A percentile compares a stretch with the other conserved stretches of the same genome.
These are phyloP conservation scores for Hermaeophaga mercurialis DNA, from an alignment of 2,888 invertebrate genomes.

Conservation along the genomic window DNA sequence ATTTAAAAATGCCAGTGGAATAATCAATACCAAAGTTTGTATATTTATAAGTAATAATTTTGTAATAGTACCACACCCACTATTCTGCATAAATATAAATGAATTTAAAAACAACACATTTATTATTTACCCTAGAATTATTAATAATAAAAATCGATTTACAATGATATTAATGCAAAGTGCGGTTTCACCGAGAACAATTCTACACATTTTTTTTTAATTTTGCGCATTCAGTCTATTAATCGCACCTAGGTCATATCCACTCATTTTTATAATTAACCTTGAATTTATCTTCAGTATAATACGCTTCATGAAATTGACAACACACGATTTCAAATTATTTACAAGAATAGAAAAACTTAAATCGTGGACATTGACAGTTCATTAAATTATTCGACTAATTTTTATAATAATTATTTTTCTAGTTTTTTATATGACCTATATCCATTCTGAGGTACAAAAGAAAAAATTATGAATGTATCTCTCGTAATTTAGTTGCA, in stretches of 20 bases:
- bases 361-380: no score
- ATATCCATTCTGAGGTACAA: no score
- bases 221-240: slow-evolving; percentile 17
- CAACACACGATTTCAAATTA: neutral
- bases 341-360: no score
- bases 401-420: no score
- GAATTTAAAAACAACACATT: neutral
- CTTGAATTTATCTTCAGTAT: slow-evolving; percentile 13
- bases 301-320: slow-evolving; percentile 11
- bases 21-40: no score
- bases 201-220: slow-evolving; percentile 14
- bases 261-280: slow-evolving; percentile 16
- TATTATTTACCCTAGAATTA: neutral
- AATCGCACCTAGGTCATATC: slow-evolving; percentile 20
- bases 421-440: no score
- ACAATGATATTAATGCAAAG: neutral
- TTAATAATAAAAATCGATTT: neutral
- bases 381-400: no score
- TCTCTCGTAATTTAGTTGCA: no score
- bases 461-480: no score
- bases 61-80: neutral
- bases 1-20: no score
- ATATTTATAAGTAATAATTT: no score
- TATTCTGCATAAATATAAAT: neutral
- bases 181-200: slow-evolving; percentile 18